These are phyloP conservation scores for Leptopilina syphax DNA, from an alignment of 2,888 invertebrate species.

Conservation along the genomic window DNA sequence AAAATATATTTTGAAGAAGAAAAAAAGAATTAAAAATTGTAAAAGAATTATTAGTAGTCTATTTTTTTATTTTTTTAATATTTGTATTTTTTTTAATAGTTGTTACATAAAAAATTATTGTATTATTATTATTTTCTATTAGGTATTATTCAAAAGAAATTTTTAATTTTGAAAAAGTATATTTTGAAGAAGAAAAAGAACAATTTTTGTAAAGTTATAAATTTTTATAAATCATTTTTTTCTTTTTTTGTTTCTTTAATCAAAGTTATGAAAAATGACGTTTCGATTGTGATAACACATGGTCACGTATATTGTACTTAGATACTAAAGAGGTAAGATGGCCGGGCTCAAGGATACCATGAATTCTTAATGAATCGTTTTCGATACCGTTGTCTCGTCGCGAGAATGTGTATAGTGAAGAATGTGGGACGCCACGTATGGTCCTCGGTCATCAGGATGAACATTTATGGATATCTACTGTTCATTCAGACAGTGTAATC, in stretches of 20 bases:
- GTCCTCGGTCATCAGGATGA: constrained; percentile 33
- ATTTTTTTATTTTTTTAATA: too few relatives aligned
- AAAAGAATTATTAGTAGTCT: too few relatives aligned
- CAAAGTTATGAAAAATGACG: background rate
- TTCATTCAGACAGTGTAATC: background rate
- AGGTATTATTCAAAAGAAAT: too few relatives aligned
- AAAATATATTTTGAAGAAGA: too few relatives aligned
- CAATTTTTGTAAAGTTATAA: too few relatives aligned
- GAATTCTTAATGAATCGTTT: constrained; percentile 43
- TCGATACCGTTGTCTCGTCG: constrained; percentile 44
- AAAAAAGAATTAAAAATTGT: too few relatives aligned
- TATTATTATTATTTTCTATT: too few relatives aligned
- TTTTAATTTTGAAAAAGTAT: too few relatives aligned
- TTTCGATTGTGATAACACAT: constrained; percentile 15
- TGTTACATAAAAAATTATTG: too few relatives aligned
- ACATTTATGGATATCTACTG: constrained; percentile 28
- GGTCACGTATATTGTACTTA: background rate
- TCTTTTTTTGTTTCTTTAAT: background rate
- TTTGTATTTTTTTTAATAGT: too few relatives aligned
- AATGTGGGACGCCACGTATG: constrained; percentile 42
- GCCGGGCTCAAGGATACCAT: constrained; percentile 22
- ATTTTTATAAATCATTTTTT: background rate
- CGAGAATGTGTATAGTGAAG: constrained; percentile 34
- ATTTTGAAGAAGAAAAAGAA: too few relatives aligned
- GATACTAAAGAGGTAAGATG: constrained; percentile 13